These are phyloP conservation scores for Protosalanx chinensis DNA, from an alignment of 2,797 vertebrate species.

Conservation along the genomic window DNA sequence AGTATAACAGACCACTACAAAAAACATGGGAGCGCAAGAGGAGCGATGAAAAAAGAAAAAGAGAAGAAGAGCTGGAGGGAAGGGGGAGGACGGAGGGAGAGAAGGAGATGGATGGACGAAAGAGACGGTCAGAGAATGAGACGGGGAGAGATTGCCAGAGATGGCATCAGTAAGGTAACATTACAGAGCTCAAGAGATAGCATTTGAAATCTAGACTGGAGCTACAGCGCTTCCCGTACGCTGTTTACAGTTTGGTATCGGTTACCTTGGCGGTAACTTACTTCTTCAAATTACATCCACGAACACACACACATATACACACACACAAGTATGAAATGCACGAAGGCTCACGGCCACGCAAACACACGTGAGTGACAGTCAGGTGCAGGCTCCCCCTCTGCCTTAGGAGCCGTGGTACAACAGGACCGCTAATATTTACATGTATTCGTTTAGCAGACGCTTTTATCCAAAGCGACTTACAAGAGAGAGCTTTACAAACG, in stretches of 20 bases:
- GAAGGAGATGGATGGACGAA: background rate
- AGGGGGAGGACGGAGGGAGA: background rate
- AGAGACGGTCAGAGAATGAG: background rate
- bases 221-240: conserved; percentile 62
- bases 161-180: conserved; percentile 53
- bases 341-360: background rate
- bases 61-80: background rate
- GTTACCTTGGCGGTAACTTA: conserved; percentile 63
- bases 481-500: no score
- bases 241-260: conserved; percentile 57
- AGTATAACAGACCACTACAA: conserved; percentile 25
- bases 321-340: background rate
- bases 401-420: background rate
- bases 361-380: background rate
- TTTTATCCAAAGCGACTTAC: no score
- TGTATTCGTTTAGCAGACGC: no score
- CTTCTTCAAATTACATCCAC: conserved; percentile 62
- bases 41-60: background rate
- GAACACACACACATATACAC: background rate
- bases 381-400: background rate
- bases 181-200: conserved; percentile 49
- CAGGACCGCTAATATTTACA: background rate
- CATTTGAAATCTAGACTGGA: conserved; percentile 62
- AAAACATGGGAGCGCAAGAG: background rate
- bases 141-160: conserved; percentile 29